phyloP scores from a whole-genome alignment of 2,797 vertebrate species.

The Enoplosus armatus region DNA sequence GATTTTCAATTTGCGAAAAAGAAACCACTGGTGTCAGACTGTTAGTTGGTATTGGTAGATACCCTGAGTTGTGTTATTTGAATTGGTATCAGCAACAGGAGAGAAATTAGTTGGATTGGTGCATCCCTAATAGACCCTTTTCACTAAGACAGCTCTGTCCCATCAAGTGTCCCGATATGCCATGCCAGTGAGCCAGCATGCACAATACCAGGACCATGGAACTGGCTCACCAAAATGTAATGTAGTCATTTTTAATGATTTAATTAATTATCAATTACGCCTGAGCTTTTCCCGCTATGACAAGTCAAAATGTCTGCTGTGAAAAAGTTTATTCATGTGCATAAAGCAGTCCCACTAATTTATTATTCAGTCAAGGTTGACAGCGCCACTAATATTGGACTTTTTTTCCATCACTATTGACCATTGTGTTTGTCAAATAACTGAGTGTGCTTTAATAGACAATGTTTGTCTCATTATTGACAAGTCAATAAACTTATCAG shows the following conservation, averaged over 20 bases:
- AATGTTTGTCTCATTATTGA: constrained; percentile 30
- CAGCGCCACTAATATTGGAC: background rate
- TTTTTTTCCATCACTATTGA: constrained; percentile 7
- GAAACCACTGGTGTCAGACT: background rate
- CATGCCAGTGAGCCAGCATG: background rate
- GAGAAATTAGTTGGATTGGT: too few relatives aligned
- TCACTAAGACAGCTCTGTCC: too few relatives aligned
- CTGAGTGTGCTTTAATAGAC: constrained; percentile 9
- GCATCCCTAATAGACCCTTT: background rate
- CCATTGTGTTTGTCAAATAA: constrained; percentile 15
- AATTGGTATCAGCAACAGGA: background rate
- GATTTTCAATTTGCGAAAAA: background rate
- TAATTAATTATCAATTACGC: background rate
- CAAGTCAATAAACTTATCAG: constrained; percentile 11
- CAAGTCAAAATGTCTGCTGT: background rate
- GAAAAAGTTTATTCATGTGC: background rate
- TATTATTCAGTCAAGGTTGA: constrained; percentile 14
- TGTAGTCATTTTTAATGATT: too few relatives aligned
- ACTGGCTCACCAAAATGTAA: background rate
- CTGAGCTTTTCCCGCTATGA: background rate
- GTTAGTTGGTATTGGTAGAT: background rate
- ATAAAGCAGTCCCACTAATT: background rate
- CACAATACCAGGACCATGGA: background rate
- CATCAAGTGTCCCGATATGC: too few relatives aligned
- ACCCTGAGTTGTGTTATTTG: background rate